These are phyloP conservation scores for Archips crataeganus DNA, from an alignment of 2,888 invertebrate species.

Conservation along the genomic window DNA sequence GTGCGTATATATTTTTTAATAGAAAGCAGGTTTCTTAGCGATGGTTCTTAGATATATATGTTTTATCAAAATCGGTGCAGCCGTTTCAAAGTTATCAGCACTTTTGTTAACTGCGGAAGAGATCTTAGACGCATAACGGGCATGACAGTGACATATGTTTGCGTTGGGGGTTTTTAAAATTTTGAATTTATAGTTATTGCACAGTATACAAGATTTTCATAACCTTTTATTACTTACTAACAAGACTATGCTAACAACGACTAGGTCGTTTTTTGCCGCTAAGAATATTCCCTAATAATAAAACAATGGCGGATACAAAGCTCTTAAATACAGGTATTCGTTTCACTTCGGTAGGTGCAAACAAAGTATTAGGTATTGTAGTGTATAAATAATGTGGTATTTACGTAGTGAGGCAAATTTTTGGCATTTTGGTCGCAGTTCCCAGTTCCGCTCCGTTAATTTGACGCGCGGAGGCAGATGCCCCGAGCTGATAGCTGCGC, in stretches of 20 bases:
- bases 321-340: slow-evolving; percentile 45
- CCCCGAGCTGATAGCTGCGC: slow-evolving; percentile 61
- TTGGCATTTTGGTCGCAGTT: slow-evolving; percentile 58
- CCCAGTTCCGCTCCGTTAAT: slow-evolving; percentile 75
- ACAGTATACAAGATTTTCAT: not conserved
- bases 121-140: too few relatives aligned
- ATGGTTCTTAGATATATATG: too few relatives aligned
- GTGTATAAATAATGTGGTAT: slow-evolving; percentile 50
- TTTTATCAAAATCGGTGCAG: too few relatives aligned
- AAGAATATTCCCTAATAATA: slow-evolving; percentile 1
- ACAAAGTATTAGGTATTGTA: slow-evolving; percentile 53
- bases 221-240: not conserved
- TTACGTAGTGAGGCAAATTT: slow-evolving; percentile 62
- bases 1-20: too few relatives aligned
- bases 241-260: not conserved
- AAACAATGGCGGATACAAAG: slow-evolving; percentile 14
- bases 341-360: slow-evolving; percentile 56
- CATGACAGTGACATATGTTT: too few relatives aligned
- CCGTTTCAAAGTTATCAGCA: too few relatives aligned
- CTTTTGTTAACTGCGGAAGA: too few relatives aligned
- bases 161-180: too few relatives aligned
- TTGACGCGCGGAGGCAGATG: slow-evolving; percentile 70
- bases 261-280: not conserved
- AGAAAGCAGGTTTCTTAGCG: too few relatives aligned
- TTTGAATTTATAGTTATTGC: too few relatives aligned